These are phyloP conservation scores for Luidia sarsii DNA, from an alignment of 53 echinoderm and acorn worm genomes.

Conservation along the genomic window DNA sequence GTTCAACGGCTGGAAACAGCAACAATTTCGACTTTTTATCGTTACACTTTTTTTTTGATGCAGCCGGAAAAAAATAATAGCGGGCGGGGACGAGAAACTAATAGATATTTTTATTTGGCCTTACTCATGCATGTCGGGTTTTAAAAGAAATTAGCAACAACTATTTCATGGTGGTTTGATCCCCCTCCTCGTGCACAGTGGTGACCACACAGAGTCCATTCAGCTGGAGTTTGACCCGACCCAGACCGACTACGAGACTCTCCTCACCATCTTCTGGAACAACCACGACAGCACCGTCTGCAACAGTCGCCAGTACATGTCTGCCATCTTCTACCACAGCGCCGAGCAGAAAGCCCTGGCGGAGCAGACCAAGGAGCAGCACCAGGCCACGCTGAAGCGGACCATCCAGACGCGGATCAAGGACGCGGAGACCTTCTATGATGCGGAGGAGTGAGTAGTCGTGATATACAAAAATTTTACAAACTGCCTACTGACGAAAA, in stretches of 20 bases:
- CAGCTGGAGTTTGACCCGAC: conserved; percentile 89
- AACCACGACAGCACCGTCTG: conserved; percentile 93
- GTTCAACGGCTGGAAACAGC: too few relatives aligned
- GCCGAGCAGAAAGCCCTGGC: conserved; percentile 80
- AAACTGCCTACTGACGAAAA: too few relatives aligned
- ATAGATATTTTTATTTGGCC: too few relatives aligned
- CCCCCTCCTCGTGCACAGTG: too few relatives aligned
- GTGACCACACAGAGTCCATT: conserved; percentile 97
- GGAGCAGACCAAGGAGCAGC: conserved; percentile 84
- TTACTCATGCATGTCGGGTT: too few relatives aligned
- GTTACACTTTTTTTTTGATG: too few relatives aligned
- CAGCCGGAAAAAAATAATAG: too few relatives aligned
- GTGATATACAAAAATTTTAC: too few relatives aligned
- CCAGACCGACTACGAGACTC: conserved; percentile 70
- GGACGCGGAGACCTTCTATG: conserved; percentile 85
- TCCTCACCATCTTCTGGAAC: conserved; percentile 90
- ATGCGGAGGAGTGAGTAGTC: conserved; percentile 96
- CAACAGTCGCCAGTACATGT: conserved; percentile 91
- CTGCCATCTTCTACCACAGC: conserved; percentile 90
- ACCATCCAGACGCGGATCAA: conserved; percentile 86
- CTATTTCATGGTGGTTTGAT: too few relatives aligned
- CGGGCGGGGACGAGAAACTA: too few relatives aligned
- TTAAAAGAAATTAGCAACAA: too few relatives aligned
- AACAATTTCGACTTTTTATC: too few relatives aligned
- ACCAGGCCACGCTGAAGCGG: conserved; percentile 74